phyloP scores from a whole-genome alignment of 2,113 vertebrate species.

The Arvicanthis niloticus region DNA sequence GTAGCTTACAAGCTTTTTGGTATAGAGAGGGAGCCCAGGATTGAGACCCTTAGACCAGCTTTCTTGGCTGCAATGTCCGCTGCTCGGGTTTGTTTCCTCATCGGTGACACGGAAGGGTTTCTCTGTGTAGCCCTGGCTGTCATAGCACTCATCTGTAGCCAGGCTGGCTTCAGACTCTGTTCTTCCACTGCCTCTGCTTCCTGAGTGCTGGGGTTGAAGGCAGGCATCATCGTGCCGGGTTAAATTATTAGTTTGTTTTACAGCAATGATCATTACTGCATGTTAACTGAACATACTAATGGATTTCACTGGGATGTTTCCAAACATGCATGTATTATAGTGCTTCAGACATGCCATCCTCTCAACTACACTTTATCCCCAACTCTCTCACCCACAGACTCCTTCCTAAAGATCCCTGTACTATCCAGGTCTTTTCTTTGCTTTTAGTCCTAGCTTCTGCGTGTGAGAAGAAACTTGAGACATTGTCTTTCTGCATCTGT shows the following conservation, averaged over 20 bases:
- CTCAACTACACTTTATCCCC: no score
- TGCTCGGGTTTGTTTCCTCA: not conserved
- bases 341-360: not conserved
- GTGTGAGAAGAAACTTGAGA: not conserved
- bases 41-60: not conserved
- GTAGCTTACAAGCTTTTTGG: not conserved
- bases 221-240: not conserved
- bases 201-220: not conserved
- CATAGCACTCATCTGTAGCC: not conserved
- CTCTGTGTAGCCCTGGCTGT: not conserved
- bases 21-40: not conserved
- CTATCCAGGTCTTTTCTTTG: not conserved
- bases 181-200: not conserved
- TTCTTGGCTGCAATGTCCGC: not conserved
- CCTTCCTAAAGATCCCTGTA: not conserved
- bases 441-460: not conserved
- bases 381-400: not conserved
- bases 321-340: not conserved
- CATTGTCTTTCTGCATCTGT: not conserved
- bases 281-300: not conserved
- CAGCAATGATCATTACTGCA: not conserved
- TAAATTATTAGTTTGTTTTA: not conserved
- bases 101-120: not conserved
- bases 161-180: not conserved
- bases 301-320: not conserved